Evolutionary conservation across 2,113 vertebrate genomes (phyloP), one percentile per base, ranked within the genome.

Genomic region (Sitta europaea): DNA sequence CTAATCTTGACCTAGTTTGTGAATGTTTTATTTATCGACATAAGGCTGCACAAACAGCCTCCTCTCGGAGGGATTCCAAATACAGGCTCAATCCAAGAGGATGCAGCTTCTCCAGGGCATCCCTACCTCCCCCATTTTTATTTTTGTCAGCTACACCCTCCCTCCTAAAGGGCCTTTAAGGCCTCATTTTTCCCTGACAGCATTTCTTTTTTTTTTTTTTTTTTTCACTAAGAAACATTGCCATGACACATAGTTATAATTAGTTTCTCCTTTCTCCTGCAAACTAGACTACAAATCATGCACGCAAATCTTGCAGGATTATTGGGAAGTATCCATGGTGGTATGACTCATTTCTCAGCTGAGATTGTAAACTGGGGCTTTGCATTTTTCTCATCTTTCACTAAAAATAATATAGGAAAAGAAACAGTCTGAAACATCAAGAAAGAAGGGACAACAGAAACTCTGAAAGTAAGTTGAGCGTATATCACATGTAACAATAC

Each of bases 1-100:
- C 87, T 94, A 79, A 92, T 96, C 90, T 95, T 96, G 92, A 96
- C 75, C 90, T 88, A 90, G 54, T 93, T 93, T 93, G 75, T 73
- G 62, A 67, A 90, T 88, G 57, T 96, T 96, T 93, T 86, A 86
- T 95, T 94, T 88, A 80, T 90, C 3, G 3, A 45, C 75, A 93
- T 63, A 1, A 1, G 54, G 54, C 81, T 94, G 80, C 1, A 4
- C 89, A 92, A 94, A 91, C 84, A 91, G 19, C 45, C 73, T 92
- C 65, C 47, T 82, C 90, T 94, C 48, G 0, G 55, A 80, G 82
- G 90, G 48, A 77, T 86, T 90, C 59, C 72, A 90, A 95, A 77
- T 59, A 83, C 67, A 86, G 31, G 28, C 63, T 90, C 25, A 38
- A 24, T 71, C 75, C 76, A 88, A 83, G 72, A 80, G 48, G 47